Evolutionary conservation across 2,888 invertebrate genomes (phyloP).

Genomic region (Meiosimyza platycephala): DNA sequence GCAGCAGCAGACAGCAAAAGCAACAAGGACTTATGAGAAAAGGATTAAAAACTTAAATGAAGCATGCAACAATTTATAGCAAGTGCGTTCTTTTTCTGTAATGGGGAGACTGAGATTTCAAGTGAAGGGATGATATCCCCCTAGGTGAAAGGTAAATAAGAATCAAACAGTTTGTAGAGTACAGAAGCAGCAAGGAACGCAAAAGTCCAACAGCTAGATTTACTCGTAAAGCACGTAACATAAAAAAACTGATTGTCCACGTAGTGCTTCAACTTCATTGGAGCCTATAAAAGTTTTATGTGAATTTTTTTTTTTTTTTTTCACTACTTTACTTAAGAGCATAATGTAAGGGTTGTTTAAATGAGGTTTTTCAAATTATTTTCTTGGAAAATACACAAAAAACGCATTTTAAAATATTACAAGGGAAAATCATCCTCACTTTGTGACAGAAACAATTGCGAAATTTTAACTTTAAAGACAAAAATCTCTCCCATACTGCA

Average conservation of each 20-base stretch:
- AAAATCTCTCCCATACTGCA: too few species aligned
- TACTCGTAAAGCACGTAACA: too few species aligned
- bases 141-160: not conserved
- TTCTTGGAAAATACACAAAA: not conserved
- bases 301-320: not conserved
- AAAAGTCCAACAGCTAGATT: not conserved
- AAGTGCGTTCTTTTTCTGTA: not conserved
- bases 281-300: not conserved
- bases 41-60: conserved; percentile 28
- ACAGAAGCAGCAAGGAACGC: not conserved
- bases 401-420: too few species aligned
- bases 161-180: not conserved
- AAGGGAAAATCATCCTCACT: too few species aligned
- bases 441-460: too few species aligned
- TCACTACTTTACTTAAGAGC: not conserved
- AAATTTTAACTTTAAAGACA: too few species aligned
- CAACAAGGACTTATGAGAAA: not conserved
- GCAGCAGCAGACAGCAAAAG: not conserved
- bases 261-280: not conserved
- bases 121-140: not conserved
- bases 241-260: too few species aligned
- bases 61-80: conserved; percentile 30
- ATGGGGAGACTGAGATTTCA: not conserved
- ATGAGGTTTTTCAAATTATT: not conserved
- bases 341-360: not conserved